Conservation (phyloP, 2,113 vertebrate species). For the Edolisoma coerulescens region DNA sequence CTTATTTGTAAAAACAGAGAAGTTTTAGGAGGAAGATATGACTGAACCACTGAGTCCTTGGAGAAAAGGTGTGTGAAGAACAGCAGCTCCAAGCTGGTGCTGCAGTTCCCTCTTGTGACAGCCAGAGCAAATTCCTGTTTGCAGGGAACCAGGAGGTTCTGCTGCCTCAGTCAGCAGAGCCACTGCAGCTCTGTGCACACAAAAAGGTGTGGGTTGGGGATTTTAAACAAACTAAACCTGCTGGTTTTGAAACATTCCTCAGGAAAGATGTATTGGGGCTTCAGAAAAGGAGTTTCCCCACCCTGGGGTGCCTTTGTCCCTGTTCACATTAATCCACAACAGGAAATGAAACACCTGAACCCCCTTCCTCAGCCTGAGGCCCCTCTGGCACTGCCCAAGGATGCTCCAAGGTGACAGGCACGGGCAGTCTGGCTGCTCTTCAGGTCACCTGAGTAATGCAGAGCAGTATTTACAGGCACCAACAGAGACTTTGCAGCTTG, state of each 20-base stretch:
- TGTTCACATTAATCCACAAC: accelerated
- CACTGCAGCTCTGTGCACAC: accelerated
- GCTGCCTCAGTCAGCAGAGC: accelerated
- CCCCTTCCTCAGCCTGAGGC: background rate
- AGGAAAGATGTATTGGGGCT: accelerated
- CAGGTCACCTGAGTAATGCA: accelerated
- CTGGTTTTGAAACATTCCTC: background rate
- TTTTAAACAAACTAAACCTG: background rate
- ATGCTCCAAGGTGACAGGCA: background rate
- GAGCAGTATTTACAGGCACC: accelerated
- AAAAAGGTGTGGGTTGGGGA: accelerated
- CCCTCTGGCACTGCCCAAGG: background rate
- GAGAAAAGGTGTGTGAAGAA: background rate
- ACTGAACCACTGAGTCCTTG: background rate
- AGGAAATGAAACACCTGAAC: accelerated
- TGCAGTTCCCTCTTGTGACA: constrained; percentile 42
- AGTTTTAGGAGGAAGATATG: background rate
- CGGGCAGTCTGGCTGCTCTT: accelerated
- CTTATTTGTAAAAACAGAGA: background rate
- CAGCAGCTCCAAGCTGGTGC: background rate
- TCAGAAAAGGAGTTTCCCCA: background rate
- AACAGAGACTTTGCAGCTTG: background rate
- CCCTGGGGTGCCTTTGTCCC: background rate
- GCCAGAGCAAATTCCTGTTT: background rate
- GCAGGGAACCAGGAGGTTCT: background rate